Percentiles rank a stretch among this genome's conserved stretches.
phyloP scores from a whole-genome alignment of 92 coral and sea anemone species.

The Siderastrea radians region DNA sequence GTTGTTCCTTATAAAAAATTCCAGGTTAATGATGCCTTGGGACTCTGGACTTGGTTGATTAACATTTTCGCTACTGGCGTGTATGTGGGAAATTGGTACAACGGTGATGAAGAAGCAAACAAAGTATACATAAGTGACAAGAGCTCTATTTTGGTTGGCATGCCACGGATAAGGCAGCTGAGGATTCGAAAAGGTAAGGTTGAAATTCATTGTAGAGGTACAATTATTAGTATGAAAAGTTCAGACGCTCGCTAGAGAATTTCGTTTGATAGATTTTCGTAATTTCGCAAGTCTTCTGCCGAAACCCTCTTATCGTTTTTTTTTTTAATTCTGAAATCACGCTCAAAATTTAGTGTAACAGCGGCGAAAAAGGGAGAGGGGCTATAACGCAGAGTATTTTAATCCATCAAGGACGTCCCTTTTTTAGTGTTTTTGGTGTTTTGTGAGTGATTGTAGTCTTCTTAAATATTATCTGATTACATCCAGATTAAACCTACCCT shows the following conservation, averaged over 20 bases:
- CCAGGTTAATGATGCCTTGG: constrained; percentile 35
- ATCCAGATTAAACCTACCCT: too few species aligned
- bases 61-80: constrained; percentile 32
- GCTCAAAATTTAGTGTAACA: too few species aligned
- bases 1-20: neutral
- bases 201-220: neutral
- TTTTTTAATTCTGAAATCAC: too few species aligned
- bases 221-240: too few species aligned
- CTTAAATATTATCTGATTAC: too few species aligned
- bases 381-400: too few species aligned
- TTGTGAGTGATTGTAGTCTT: neutral
- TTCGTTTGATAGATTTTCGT: too few species aligned
- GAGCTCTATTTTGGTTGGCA: constrained; percentile 61
- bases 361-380: too few species aligned
- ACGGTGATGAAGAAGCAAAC: constrained; percentile 35
- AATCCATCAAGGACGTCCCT: too few species aligned
- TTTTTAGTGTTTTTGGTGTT: neutral
- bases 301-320: too few species aligned
- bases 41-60: constrained; percentile 47
- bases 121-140: constrained; percentile 54
- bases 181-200: constrained; percentile 50
- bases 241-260: too few species aligned
- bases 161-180: constrained; percentile 67
- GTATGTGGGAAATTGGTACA: constrained; percentile 57
- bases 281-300: too few species aligned